Evolutionary conservation across 1,140 invertebrate species (phyloP).

Genomic region (Drosophila littoralis): DNA sequence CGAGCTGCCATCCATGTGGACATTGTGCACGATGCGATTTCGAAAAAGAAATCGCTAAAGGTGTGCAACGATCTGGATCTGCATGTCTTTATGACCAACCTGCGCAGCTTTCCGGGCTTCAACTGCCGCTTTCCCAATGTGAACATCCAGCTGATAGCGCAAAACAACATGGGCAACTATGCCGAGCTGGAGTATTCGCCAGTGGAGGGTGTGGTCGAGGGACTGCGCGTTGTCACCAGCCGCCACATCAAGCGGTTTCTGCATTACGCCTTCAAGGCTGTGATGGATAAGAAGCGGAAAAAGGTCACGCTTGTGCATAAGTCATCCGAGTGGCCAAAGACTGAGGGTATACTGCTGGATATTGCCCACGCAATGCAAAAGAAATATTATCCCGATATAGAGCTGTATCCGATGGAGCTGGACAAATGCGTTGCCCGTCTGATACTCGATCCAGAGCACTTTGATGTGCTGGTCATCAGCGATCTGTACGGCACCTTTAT

Average conservation of each 20-base stretch:
- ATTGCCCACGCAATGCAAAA: slow-evolving; percentile 46
- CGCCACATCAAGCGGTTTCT: slow-evolving; percentile 37
- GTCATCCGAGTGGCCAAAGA: slow-evolving; percentile 59
- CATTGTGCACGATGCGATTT: slow-evolving; percentile 43
- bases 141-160: slow-evolving; percentile 58
- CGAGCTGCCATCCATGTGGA: slow-evolving; percentile 68
- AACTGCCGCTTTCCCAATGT: slow-evolving; percentile 59
- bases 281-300: slow-evolving; percentile 28
- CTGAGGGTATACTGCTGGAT: slow-evolving; percentile 51
- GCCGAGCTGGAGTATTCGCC: slow-evolving; percentile 72
- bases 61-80: slow-evolving; percentile 69
- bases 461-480: slow-evolving; percentile 66
- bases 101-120: slow-evolving; percentile 66
- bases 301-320: slow-evolving; percentile 64
- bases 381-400: slow-evolving; percentile 16
- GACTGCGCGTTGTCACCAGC: slow-evolving; percentile 52
- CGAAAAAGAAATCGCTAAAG: slow-evolving; percentile 54
- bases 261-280: slow-evolving; percentile 46
- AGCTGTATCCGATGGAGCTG: slow-evolving; percentile 63
- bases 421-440: slow-evolving; percentile 44
- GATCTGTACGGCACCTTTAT: slow-evolving; percentile 76
- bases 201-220: slow-evolving; percentile 71
- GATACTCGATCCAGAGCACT: slow-evolving; percentile 45
- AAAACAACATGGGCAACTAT: slow-evolving; percentile 73
- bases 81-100: slow-evolving; percentile 52